Evolutionary conservation across 2,888 invertebrate species (phyloP), one percentile per base, ranked within the genome.

Genomic region (Herminia tarsipennalis): DNA sequence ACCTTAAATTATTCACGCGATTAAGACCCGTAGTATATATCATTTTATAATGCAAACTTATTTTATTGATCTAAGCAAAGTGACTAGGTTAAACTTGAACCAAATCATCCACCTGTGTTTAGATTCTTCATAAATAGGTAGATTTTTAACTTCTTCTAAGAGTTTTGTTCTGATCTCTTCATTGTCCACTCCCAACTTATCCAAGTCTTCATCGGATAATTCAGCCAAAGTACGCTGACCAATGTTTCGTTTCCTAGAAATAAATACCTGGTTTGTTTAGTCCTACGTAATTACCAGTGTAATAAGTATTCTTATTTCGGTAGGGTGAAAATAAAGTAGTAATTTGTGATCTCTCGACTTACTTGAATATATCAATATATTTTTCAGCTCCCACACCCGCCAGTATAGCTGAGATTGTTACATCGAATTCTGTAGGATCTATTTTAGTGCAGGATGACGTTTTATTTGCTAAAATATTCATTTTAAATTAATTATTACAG

Each of bases 301-400:
- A 4, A 2, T 3, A 14, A 17, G 9, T 30, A 30, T 16, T 5
- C n/a, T 17, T 24, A n/a, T n/a, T n/a, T 24, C n/a, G 8, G 24
- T 27, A 27, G 12, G 29, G 3, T n/a, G n/a, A 16, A 29, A 16
- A 29, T 8, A 14, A 9, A 12, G 8, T 27, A 27, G 2, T 12
- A 24, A 27, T 4, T 17, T 8, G 2, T 2, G 16, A 18, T 13
- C 5, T 6, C 22, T 42, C 9, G 3, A 2, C 65, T 72, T 76
- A 91, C 92, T 78, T 84, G 60, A 92, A 92, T 57, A 87, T 73
- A 50, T 86, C 76, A 20, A 86, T 70, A 61, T 88, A 92, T 77
- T 83, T 82, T 70, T 90, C 88, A 35, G 86, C 92, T 24, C 83
- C 88, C 39, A 86, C 38, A 8, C 85, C 83, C 13, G 83, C 73